Evolutionary conservation across 2,113 vertebrate species (phyloP), one percentile per base, ranked within the genome.

Genomic region (Cyanistes caeruleus): DNA sequence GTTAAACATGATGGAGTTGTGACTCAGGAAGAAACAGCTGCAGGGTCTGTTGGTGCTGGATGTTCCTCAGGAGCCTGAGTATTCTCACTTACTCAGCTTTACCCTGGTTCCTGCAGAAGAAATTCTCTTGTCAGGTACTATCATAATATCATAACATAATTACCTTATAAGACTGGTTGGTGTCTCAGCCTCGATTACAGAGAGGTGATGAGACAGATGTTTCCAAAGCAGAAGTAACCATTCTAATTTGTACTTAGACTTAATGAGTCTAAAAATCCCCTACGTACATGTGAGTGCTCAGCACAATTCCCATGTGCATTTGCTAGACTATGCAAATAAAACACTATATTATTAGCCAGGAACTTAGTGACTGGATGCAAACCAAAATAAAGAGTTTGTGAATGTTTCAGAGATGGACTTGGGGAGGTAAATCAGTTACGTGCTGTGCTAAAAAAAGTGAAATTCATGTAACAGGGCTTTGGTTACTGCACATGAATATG

Each of bases 191-290:
- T 60, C 2, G 3, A 27, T 80, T 49, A 41, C 52, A 35, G 58
- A 60, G 67, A 48, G 28, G 62, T 55, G 49, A 53, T 0, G 2
- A 87, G 76, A 58, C 90, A 93, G 93, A 96, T 90, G 96, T 93
- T 95, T 87, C 80, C 92, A 95, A 95, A 97, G 96, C 96, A 96
- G 96, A 96, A 97, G 90, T 95, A 92, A 90, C 87, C 24, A 63
- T 74, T 93, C 78, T 93, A 51, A 90, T 95, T 79, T 93, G 76
- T 79, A 89, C 76, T 69, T 89, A 65, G 75, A 75, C 44, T 82
- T 93, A 68, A 93, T 69, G 94, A 87, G 95, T 46, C 83, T n/a
- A 72, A 94, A 96, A 93, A 39, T 0, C 67, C 93, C 94, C 89
- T 65, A 20, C 3, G 5, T 77, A 62, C 53, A 35, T 78, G 63